These are phyloP conservation scores for Vanessa tameamea DNA, from an alignment of 1,140 invertebrate genomes.

Conservation along the genomic window DNA sequence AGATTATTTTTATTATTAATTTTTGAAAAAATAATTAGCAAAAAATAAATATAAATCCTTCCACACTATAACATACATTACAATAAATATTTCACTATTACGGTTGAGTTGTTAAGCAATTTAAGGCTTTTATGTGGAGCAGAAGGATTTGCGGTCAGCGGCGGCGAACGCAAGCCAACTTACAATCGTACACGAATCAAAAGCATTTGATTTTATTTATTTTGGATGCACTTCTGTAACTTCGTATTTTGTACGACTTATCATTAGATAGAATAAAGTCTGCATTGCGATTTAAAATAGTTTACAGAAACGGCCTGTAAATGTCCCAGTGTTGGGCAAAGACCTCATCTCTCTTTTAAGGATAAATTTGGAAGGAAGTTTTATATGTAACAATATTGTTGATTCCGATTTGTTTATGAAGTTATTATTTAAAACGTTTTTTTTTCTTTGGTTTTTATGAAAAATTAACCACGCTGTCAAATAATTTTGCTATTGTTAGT, in stretches of 20 bases:
- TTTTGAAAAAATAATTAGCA: background rate
- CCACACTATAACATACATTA: background rate
- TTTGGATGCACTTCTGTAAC: background rate
- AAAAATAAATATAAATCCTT: background rate
- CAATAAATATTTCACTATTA: constrained; percentile 23
- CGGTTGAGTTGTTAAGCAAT: constrained; percentile 21
- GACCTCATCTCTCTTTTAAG: too few species aligned
- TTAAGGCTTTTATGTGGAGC: constrained; percentile 6
- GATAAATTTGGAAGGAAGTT: too few species aligned
- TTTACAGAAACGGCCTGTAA: too few species aligned
- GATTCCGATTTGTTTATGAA: too few species aligned
- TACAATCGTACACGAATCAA: constrained; percentile 9
- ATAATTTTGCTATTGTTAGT: too few species aligned
- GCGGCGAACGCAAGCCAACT: constrained; percentile 6
- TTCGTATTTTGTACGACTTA: background rate
- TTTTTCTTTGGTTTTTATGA: too few species aligned
- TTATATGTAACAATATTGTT: too few species aligned
- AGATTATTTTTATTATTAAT: background rate
- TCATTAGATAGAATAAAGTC: background rate
- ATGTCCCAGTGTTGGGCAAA: too few species aligned
- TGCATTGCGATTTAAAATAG: too few species aligned
- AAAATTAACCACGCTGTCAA: too few species aligned
- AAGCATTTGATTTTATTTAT: constrained; percentile 20
- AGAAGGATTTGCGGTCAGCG: constrained; percentile 22
- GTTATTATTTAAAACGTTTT: too few species aligned